Base-by-base conservation (phyloP, 2,113 vertebrate species). In the Strix aluco region DNA sequence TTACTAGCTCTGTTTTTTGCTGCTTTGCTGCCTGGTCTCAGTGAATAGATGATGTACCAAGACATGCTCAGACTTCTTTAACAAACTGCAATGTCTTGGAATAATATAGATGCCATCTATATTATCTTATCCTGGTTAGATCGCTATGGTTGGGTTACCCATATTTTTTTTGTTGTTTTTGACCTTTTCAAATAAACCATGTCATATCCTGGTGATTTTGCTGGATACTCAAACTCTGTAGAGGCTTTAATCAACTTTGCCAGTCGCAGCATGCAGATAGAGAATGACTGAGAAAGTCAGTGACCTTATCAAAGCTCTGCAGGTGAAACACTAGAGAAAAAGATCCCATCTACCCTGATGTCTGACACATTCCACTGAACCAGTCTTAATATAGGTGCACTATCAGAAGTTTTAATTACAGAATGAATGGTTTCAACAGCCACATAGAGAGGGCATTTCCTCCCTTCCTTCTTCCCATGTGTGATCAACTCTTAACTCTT, bases 331-430 rank as follows among this genome's bases (percentile, higher is more conserved):
- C 10, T 46, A 44, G 34, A 85, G 26, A 51, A 92, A 81, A 77
- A 49, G 11, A 42, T 25, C 25, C 16, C 34, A 27, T 65, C 61
- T 86, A 29, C 21, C 19, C 12, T 23, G 5, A 57, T 72, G 49
- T 57, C 59, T 69, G 78, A 71, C 34, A 83, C 22, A 6, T 66
- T 82, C 36, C 6, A 44, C 42, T 25, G 52, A 81, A 63, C 27
- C 9, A 34, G 23, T 46, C 32, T 74, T 83, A 51, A 85, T 67
- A 84, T 26, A 89, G 51, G 2, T n/a, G 34, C 9, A 18, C 14
- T 92, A 34, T 59, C 40, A 90, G 38, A 54, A 63, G 7, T 82
- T 92, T 90, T 94, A 95, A 95, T 90, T 97, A 63, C 55, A 54
- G 4, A 63, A 44, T 58, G 40, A 96, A 86, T 65, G 8, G 36